These are phyloP conservation scores for Enteromius fasciolatus DNA, from an alignment of 2,797 vertebrate species.

Conservation along the genomic window DNA sequence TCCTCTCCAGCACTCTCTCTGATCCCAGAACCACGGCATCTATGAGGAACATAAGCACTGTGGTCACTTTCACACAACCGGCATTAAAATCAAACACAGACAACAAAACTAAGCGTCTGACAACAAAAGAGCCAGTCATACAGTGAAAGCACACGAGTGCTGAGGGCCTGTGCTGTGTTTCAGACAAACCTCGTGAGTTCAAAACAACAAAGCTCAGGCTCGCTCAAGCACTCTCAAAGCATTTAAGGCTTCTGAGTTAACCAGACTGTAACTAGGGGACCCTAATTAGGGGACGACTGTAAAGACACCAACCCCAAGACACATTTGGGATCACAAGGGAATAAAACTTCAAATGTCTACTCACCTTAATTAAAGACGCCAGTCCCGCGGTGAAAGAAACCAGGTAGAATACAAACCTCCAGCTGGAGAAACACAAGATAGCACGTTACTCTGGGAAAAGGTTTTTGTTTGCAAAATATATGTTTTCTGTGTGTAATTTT, in stretches of 20 bases:
- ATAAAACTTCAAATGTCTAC: constrained; percentile 63
- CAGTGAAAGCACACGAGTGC: not conserved
- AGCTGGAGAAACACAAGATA: constrained; percentile 73
- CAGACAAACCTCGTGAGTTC: not conserved
- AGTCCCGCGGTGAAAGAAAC: constrained; percentile 81
- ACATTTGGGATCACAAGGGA: not conserved
- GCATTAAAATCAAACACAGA: not conserved
- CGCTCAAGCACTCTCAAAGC: not conserved
- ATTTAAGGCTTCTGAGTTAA: not conserved
- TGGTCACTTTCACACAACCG: constrained; percentile 1
- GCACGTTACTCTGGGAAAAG: not conserved
- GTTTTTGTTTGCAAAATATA: no score
- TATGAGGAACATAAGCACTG: constrained; percentile 61
- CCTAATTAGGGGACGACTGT: not conserved
- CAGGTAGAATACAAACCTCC: constrained; percentile 89
- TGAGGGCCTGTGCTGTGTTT: not conserved
- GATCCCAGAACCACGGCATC: constrained; percentile 92
- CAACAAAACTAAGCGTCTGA: not conserved
- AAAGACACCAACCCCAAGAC: not conserved
- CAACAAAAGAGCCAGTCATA: constrained; percentile 9
- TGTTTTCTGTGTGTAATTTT: no score
- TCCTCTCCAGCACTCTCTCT: constrained; percentile 84
- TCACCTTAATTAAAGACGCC: constrained; percentile 83
- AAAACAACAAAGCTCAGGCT: not conserved
- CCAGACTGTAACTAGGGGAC: not conserved